Percentiles rank a stretch among this genome's conserved stretches.
These are phyloP conservation scores for Lepas anatifera DNA, from an alignment of 2,888 invertebrate genomes.

Conservation along the genomic window DNA sequence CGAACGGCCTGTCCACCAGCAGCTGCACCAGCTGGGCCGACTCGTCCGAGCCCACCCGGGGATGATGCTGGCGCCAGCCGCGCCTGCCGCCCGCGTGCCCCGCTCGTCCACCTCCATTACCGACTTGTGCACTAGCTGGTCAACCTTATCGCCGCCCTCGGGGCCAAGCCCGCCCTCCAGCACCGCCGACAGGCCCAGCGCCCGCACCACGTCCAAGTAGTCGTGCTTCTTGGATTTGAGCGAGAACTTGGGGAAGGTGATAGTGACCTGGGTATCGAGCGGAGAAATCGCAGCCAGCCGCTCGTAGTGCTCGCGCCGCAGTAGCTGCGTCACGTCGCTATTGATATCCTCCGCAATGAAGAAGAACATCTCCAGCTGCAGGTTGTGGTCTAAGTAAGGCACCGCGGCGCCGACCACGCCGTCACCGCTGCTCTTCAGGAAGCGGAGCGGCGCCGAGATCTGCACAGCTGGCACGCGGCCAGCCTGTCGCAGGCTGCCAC, in stretches of 20 bases:
- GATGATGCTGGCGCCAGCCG: constrained; percentile 25
- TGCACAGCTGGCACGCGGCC: not conserved
- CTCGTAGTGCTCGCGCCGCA: constrained; percentile 50
- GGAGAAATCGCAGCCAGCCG: constrained; percentile 39
- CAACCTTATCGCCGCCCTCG: constrained; percentile 64
- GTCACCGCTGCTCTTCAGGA: not conserved
- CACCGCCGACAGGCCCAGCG: constrained; percentile 77
- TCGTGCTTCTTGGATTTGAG: not conserved
- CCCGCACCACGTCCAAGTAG: constrained; percentile 58
- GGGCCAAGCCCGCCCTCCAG: constrained; percentile 67
- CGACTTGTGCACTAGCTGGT: constrained; percentile 64
- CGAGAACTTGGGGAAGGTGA: not conserved
- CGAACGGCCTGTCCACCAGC: constrained; percentile 19
- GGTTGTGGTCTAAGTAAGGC: not conserved
- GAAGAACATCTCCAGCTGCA: constrained; percentile 4
- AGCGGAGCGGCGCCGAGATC: not conserved
- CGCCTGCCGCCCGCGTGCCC: constrained; percentile 25
- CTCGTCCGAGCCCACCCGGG: constrained; percentile 29
- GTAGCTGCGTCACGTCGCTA: not conserved
- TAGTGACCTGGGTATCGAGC: constrained; percentile 16
- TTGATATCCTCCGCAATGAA: not conserved
- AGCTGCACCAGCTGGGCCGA: constrained; percentile 32
- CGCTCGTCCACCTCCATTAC: constrained; percentile 50
- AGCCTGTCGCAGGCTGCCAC: too few relatives aligned
- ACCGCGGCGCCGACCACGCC: not conserved